Percentiles rank a stretch among this genome's conserved stretches.
Evolutionary conservation across 2,113 vertebrate species (phyloP).

Genomic region (Perccottus glenii): DNA sequence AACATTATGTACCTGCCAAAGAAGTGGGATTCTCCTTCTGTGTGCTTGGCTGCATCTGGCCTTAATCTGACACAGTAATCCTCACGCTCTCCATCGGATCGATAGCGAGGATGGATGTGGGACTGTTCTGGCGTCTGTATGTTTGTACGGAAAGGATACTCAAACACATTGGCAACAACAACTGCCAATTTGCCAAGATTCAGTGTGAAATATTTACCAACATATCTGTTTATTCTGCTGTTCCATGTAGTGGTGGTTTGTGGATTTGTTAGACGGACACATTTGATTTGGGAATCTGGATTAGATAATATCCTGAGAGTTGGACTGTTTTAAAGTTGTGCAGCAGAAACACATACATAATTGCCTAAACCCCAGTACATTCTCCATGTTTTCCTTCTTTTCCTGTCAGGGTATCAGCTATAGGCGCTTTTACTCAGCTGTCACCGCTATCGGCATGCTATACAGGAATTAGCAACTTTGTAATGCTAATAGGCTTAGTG

Average conservation of each 20-base stretch:
- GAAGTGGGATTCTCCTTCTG: constrained; percentile 16
- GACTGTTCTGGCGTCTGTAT: background rate
- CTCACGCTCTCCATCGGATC: constrained; percentile 14
- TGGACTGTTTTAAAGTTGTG: no score
- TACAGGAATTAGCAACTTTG: constrained; percentile 40
- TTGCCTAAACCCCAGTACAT: background rate
- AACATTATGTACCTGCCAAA: constrained; percentile 43
- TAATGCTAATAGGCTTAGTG: constrained; percentile 38
- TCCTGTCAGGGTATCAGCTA: background rate
- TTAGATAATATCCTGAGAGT: no score
- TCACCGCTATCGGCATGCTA: constrained; percentile 7
- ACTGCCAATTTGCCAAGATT: no score
- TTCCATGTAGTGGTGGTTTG: background rate
- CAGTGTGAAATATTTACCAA: no score
- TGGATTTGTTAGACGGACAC: no score
- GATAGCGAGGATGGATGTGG: constrained; percentile 4
- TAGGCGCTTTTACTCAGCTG: constrained; percentile 4
- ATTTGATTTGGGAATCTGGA: no score
- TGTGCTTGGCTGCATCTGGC: constrained; percentile 35
- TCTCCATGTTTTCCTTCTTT: background rate
- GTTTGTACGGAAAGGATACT: no score
- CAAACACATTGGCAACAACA: no score
- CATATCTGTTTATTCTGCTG: background rate
- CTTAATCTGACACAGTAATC: constrained; percentile 46
- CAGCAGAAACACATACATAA: background rate